Percentiles rank a stretch among this genome's conserved stretches.
Evolutionary conservation across 1,140 invertebrate species (phyloP).

Genomic region (Pentalonia nigronervosa): DNA sequence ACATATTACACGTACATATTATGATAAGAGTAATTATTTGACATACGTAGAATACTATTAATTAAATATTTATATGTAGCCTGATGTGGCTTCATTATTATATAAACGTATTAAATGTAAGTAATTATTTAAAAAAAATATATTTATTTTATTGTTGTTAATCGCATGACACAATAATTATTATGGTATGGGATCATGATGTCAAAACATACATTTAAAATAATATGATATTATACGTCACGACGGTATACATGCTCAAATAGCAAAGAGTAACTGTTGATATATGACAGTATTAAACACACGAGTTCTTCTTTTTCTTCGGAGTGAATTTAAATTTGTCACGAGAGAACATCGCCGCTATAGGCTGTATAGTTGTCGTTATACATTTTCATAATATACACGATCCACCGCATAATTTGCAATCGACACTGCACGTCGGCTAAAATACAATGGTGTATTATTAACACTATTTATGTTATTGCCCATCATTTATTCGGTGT

Average conservation of each 20-base stretch:
- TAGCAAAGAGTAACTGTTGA: background rate
- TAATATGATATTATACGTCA: background rate
- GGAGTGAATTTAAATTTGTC: background rate
- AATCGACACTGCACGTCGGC: background rate
- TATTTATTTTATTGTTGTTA: background rate
- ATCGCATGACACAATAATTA: background rate
- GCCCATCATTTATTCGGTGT: background rate
- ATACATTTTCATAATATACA: background rate
- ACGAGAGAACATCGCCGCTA: background rate
- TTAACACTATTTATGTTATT: background rate
- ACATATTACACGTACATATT: too few relatives aligned
- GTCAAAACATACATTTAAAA: background rate
- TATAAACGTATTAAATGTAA: background rate
- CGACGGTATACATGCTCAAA: background rate
- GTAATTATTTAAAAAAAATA: too few relatives aligned
- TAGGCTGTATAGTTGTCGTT: background rate
- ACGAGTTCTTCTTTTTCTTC: background rate
- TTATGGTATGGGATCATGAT: background rate
- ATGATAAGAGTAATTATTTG: background rate
- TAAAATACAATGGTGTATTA: background rate
- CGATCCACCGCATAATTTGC: background rate
- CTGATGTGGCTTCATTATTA: background rate
- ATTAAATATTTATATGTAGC: background rate
- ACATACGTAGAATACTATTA: too few relatives aligned
- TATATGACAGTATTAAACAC: background rate